Percentiles rank a stretch among this genome's conserved stretches.
Conservation (phyloP, 2,797 vertebrate genomes). For the Ctenosaura bakeri region DNA sequence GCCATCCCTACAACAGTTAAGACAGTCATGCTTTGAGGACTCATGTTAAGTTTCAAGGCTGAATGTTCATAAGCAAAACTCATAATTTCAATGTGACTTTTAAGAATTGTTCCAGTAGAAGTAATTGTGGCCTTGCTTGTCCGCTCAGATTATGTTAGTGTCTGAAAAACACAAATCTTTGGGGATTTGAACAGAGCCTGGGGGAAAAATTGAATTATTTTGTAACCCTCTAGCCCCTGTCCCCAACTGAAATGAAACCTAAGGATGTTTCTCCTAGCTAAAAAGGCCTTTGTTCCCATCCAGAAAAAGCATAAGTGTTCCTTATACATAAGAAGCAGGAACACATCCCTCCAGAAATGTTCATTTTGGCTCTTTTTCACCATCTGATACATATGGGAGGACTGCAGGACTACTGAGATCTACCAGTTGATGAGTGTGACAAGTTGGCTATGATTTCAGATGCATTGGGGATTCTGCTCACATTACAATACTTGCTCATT, state of each 20-base stretch:
- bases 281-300: background rate
- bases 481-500: no score
- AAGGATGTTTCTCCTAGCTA: background rate
- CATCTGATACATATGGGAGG: background rate
- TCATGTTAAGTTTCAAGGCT: background rate
- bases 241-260: background rate
- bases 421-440: background rate
- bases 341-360: background rate
- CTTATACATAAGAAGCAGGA: background rate
- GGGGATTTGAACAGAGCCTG: background rate
- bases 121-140: background rate
- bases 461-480: no score
- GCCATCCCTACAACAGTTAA: background rate
- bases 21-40: background rate
- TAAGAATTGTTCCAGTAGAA: slow-evolving; percentile 7
- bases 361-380: background rate
- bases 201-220: slow-evolving; percentile 3
- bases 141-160: slow-evolving; percentile 3
- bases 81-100: slow-evolving; percentile 23
- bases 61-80: slow-evolving; percentile 16
- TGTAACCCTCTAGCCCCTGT: background rate
- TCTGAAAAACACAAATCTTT: slow-evolving; percentile 5
- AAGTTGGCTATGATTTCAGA: no score
- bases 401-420: background rate
- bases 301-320: background rate